These are phyloP conservation scores for Graptemys geographica DNA, from an alignment of 2,797 vertebrate species.

Conservation along the genomic window DNA sequence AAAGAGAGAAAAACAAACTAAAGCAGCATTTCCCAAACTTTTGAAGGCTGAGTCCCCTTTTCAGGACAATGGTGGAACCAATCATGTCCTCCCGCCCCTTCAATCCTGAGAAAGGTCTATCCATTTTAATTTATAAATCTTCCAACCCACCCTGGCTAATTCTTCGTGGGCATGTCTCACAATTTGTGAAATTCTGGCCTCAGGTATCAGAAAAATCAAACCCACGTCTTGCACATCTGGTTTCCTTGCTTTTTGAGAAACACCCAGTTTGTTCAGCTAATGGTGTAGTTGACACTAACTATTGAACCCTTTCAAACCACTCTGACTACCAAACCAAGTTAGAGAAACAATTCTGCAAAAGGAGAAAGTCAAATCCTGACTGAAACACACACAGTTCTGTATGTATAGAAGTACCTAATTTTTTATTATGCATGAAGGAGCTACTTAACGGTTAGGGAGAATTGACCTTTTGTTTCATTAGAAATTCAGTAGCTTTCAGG, in stretches of 20 bases:
- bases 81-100: background rate
- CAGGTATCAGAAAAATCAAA: background rate
- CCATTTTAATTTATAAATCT: background rate
- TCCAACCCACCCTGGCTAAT: rapidly evolving
- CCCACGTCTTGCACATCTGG: background rate
- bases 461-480: background rate
- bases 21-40: background rate
- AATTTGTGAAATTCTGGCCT: background rate
- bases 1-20: rapidly evolving
- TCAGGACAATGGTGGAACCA: background rate
- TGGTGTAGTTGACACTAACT: background rate
- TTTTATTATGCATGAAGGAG: background rate
- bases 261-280: background rate
- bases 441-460: background rate
- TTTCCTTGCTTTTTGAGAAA: background rate
- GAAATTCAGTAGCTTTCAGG: background rate
- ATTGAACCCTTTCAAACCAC: background rate
- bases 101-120: background rate
- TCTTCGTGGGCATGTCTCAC: background rate
- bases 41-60: background rate
- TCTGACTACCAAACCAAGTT: background rate
- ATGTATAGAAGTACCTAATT: background rate
- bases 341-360: background rate
- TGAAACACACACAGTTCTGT: background rate
- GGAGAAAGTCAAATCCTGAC: background rate